Conservation (phyloP, 2,797 vertebrate genomes). For the Lutjanus campechanus region DNA sequence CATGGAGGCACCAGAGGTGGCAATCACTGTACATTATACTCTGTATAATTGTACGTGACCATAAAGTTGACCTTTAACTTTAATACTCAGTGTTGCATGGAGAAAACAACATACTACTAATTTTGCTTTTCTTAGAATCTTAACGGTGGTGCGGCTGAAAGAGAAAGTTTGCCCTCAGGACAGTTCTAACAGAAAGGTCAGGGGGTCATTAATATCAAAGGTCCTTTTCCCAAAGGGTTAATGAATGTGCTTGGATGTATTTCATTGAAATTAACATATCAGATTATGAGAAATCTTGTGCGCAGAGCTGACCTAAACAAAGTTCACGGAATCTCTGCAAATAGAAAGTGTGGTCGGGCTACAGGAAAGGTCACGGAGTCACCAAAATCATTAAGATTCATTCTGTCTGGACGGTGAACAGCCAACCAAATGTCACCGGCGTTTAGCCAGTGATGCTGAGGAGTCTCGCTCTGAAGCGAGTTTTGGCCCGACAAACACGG, state of each 20-base stretch:
- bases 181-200: slow-evolving; percentile 14
- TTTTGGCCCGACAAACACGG: background rate
- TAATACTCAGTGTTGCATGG: background rate
- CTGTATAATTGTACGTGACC: too few relatives aligned
- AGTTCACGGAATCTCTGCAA: background rate
- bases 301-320: background rate
- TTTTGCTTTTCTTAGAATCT: background rate
- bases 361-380: background rate
- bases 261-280: background rate
- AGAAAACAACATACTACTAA: background rate
- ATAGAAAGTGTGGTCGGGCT: background rate
- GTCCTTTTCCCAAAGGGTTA: background rate
- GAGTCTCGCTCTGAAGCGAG: background rate
- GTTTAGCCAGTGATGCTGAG: slow-evolving; percentile 1
- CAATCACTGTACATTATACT: too few relatives aligned
- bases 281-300: background rate
- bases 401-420: background rate
- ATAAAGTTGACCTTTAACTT: too few relatives aligned
- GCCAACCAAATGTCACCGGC: background rate
- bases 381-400: background rate
- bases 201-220: background rate
- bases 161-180: background rate
- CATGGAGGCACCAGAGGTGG: too few relatives aligned
- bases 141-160: background rate
- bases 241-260: background rate